phyloP scores from a whole-genome alignment of 2,113 vertebrate genomes.

The Fukomys damarensis region DNA sequence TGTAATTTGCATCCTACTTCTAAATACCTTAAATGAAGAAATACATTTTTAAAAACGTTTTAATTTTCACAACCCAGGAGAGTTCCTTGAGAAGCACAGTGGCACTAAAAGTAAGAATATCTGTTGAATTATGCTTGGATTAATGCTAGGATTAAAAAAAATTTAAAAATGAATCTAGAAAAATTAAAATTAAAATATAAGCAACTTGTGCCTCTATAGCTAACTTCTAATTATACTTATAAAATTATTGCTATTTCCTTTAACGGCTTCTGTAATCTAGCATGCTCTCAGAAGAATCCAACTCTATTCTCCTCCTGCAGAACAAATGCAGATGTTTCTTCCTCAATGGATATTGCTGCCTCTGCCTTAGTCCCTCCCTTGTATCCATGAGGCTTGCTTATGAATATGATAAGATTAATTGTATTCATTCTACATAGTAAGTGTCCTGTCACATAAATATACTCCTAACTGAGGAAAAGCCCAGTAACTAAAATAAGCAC shows the following conservation, averaged over 20 bases:
- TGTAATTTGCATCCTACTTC: not conserved
- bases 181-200: not conserved
- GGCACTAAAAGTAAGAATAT: not conserved
- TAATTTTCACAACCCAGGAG: not conserved
- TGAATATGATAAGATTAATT: not conserved
- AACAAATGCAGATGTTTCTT: not conserved
- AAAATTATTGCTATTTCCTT: not conserved
- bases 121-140: not conserved
- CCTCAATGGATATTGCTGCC: not conserved
- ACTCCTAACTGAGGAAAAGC: constrained; percentile 22
- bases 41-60: not conserved
- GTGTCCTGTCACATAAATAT: not conserved
- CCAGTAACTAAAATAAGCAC: constrained; percentile 16
- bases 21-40: fast-evolving
- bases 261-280: not conserved
- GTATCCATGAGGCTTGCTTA: not conserved
- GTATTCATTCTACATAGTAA: not conserved
- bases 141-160: not conserved
- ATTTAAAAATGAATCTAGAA: not conserved
- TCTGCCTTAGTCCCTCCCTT: not conserved
- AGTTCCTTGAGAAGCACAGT: not conserved
- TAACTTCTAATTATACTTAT: not conserved
- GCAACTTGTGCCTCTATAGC: not conserved
- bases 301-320: not conserved
- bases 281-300: not conserved